Base-by-base conservation (phyloP, 2,797 vertebrate genomes). In the Neosalanx taihuensis region DNA sequence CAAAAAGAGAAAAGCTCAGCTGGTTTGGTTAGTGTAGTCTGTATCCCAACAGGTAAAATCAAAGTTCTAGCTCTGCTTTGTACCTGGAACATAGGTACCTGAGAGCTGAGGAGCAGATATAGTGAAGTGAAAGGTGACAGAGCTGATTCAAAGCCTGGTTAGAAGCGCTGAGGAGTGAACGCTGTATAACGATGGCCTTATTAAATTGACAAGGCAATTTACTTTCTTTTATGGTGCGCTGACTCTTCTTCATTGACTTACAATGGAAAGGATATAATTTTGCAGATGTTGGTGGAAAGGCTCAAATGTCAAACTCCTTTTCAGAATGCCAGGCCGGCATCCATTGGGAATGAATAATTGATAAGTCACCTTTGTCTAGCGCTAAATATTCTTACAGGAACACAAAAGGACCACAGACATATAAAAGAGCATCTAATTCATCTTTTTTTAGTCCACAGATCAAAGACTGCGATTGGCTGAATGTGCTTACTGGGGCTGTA, bases 251-350 rank as follows among this genome's bases (percentile, higher is more conserved):
- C 93, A 94, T 94, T 95, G 94, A 94, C 94, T 88, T 94, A 96
- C 95, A 98, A 97, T 95, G 90, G 94, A 90, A 94, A 94, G 95
- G 94, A 94, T 95, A 95, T 96, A 95, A 95, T 97, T 97, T 94
- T 96, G 95, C 95, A 94, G 92, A 94, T 96, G 95, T 95, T 95
- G 93, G 94, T 93, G 93, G 81, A 94, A 96, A 96, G 95, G 95
- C 96, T 96, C 94, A 97, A 97, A 98, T 97, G 96, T 98, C 95
- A 97, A 97, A 92, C 90, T 89, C 91, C 41, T 94, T 97, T 96
- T 96, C 95, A 96, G 93, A 94, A 92, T 93, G 92, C 93, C 91
- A 93, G 89, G 89, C 86, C 91, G 86, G 93, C 90, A 93, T 92
- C 82, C 91, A 90, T 93, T 90, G 91, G 69, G 90, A 91, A 94